Percentiles rank a stretch among this genome's conserved stretches.
phyloP scores from a whole-genome alignment of 1,140 invertebrate genomes.

The Apis florea region DNA sequence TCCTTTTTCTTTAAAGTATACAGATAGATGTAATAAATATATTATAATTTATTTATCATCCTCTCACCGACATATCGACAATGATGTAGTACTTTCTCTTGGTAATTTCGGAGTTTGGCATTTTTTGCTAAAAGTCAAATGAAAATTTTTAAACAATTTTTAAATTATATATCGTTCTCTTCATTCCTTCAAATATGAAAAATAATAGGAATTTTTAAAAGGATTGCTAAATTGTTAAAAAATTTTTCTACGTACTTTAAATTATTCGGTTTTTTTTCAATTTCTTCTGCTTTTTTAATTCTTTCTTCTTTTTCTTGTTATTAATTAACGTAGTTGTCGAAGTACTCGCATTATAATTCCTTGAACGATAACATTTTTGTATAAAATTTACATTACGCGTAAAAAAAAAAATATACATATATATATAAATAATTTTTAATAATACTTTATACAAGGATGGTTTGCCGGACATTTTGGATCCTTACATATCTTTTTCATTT shows the following conservation, averaged over 20 bases:
- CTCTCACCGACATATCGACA: slow-evolving; percentile 39
- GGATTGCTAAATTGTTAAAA: neutral
- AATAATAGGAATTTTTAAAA: neutral
- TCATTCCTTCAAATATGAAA: neutral
- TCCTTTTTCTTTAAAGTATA: neutral
- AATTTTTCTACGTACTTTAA: too few species aligned
- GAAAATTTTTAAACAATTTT: neutral
- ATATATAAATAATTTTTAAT: neutral
- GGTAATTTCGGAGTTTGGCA: slow-evolving; percentile 19
- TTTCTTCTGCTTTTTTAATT: neutral
- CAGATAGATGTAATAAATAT: slow-evolving; percentile 5
- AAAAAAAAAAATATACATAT: too few species aligned
- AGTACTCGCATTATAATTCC: neutral
- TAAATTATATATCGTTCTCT: neutral
- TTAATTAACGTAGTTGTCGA: neutral
- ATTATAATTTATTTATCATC: slow-evolving; percentile 39
- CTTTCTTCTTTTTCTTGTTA: too few species aligned
- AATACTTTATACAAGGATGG: neutral
- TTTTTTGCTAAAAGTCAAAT: slow-evolving; percentile 41
- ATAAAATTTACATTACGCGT: neutral
- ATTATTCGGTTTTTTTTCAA: neutral
- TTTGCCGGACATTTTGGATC: slow-evolving; percentile 33
- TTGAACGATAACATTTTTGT: neutral
- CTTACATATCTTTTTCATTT: slow-evolving; percentile 23
- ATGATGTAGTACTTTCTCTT: slow-evolving; percentile 20